phyloP scores from a whole-genome alignment of 2,797 vertebrate genomes.

The Anisognathus igniventris region DNA sequence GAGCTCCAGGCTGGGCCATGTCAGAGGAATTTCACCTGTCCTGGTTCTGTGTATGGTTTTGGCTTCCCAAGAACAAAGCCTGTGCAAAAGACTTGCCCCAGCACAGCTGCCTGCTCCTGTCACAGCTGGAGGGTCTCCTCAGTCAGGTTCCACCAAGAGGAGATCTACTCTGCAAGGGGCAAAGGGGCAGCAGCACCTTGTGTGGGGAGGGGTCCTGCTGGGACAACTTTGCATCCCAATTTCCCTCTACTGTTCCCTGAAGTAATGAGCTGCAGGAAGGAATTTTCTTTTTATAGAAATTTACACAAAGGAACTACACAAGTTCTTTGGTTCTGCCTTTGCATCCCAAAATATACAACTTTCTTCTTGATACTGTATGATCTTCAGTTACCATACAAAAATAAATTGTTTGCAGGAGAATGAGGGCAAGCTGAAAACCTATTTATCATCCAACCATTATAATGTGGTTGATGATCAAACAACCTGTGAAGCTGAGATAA shows the following conservation, averaged over 20 bases:
- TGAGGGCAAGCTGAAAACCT: constrained; percentile 21
- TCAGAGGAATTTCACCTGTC: background rate
- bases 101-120: background rate
- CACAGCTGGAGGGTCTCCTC: background rate
- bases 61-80: background rate
- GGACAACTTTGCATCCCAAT: background rate
- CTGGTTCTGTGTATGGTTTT: accelerated
- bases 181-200: background rate
- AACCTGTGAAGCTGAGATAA: constrained; percentile 60
- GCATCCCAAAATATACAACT: constrained; percentile 2
- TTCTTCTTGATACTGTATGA: constrained; percentile 23
- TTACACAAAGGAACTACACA: background rate
- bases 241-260: background rate
- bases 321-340: constrained; percentile 26
- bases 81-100: background rate
- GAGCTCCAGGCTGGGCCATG: background rate
- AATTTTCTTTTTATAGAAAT: constrained; percentile 1
- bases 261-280: background rate
- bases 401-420: constrained; percentile 31
- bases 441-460: constrained; percentile 57
- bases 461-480: constrained; percentile 58
- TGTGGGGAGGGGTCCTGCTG: background rate
- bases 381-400: constrained; percentile 20
- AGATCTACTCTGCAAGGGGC: background rate
- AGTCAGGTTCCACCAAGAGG: background rate